phyloP scores from a whole-genome alignment of 2,888 invertebrate species.

The Lapara coniferarum region DNA sequence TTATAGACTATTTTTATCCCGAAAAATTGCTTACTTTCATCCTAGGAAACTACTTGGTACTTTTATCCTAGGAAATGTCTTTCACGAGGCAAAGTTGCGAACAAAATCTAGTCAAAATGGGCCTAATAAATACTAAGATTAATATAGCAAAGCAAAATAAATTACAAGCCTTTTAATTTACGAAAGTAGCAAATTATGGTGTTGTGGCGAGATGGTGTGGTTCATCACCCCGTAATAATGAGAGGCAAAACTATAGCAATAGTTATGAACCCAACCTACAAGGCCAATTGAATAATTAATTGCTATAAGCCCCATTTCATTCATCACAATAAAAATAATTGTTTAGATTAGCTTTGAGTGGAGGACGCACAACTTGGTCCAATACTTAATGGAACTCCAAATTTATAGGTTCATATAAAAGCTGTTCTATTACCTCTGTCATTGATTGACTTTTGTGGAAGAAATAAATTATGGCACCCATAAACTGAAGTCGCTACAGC shows the following conservation, averaged over 20 bases:
- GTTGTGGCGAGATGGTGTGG: conserved; percentile 27
- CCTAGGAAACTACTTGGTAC: no score
- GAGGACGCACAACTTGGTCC: neutral
- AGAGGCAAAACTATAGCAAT: neutral
- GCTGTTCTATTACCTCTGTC: neutral
- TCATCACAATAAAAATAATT: conserved; percentile 7
- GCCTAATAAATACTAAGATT: neutral
- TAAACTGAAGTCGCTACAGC: neutral
- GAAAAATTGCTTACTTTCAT: no score
- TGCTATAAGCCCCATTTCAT: neutral
- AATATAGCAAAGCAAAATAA: conserved; percentile 28
- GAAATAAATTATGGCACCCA: neutral
- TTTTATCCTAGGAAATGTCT: no score
- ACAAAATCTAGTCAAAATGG: no score
- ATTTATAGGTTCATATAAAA: neutral
- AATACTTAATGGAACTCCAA: neutral
- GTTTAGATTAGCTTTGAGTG: neutral
- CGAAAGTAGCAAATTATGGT: conserved; percentile 36
- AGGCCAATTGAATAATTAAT: conserved; percentile 6
- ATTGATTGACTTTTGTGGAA: conserved; percentile 1
- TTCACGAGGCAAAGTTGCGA: no score
- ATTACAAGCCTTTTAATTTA: conserved; percentile 41
- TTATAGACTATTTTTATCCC: no score
- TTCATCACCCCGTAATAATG: neutral
- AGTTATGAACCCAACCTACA: neutral